Base-by-base conservation (phyloP, 1,140 invertebrate genomes). In the Drosophila neocordata region DNA sequence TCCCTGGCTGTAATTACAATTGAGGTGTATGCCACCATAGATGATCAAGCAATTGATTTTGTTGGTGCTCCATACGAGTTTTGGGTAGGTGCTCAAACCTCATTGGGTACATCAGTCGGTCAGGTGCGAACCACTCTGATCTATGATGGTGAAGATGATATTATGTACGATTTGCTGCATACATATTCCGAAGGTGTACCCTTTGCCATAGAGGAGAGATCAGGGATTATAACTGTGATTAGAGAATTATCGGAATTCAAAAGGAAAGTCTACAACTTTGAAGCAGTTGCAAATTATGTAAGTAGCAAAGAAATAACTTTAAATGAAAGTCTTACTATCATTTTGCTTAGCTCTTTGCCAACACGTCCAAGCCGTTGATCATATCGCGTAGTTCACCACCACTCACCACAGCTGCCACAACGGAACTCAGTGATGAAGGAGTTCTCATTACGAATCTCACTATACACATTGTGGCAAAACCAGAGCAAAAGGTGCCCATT, bases 11-110 rank as follows among this genome's bases (percentile, higher is more conserved):
- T 97, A 1, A 95, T 97, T 4, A 96, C 95, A 20, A 93, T 97
- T 27, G 95, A 96, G 68, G 93, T 94, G 7, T 92, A 92, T 73
- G 92, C 93, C 27, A 92, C 92, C 73, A 93, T 93, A 88, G 93
- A 94, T 92, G 91, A 90, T 31, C 93, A 93, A 68, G 92, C 92
- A 35, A 97, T 97, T 0, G 95, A 96, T 70, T 98, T 99, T 84
- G 92, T 97, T 22, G 97, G 97, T 24, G 94, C 96, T 0, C 96
- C 97, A 0, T 98, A 98, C 83, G 95, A 97, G 71, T 97, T 98
- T 92, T 97, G 96, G 95, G 96, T 98, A 13, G 95, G 96, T 1
- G 95, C 95, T 57, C 96, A 96, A 85, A 96, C 96, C 0, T 94
- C 94, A 0, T 92, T 97, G 53, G 96, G 96, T 6, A 97, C 96